These are phyloP conservation scores for Penaeus vannamei DNA, from an alignment of 1,140 invertebrate species.

Conservation along the genomic window DNA sequence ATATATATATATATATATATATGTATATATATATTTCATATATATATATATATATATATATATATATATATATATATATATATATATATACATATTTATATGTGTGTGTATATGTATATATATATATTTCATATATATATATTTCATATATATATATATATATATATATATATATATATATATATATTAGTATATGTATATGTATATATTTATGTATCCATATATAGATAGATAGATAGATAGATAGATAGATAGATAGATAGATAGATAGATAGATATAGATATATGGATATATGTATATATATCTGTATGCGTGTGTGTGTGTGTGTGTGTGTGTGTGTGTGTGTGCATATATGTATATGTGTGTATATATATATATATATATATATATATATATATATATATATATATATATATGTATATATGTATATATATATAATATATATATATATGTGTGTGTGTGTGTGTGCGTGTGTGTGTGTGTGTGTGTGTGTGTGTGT, in stretches of 20 bases:
- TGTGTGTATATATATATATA: background rate
- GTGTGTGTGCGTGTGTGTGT: too few relatives aligned
- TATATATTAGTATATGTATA: background rate
- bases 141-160: slow-evolving; percentile 1
- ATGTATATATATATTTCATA: too few relatives aligned
- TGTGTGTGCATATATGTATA: background rate
- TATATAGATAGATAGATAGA: background rate
- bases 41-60: slow-evolving; percentile 10
- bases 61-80: slow-evolving; percentile 22
- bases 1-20: too few relatives aligned
- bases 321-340: slow-evolving; percentile 3
- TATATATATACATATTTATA: slow-evolving; percentile 15
- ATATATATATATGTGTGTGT: too few relatives aligned
- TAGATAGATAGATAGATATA: background rate
- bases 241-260: background rate
- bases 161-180: slow-evolving; percentile 22
- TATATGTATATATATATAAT: too few relatives aligned
- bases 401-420: too few relatives aligned
- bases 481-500: too few relatives aligned
- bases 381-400: too few relatives aligned
- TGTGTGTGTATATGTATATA: background rate
- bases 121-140: background rate
- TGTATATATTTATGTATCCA: background rate
- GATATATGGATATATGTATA: background rate
- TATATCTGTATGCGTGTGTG: background rate